These are phyloP conservation scores for Meliscaeva auricollis DNA, from an alignment of 2,888 invertebrate genomes.

Conservation along the genomic window DNA sequence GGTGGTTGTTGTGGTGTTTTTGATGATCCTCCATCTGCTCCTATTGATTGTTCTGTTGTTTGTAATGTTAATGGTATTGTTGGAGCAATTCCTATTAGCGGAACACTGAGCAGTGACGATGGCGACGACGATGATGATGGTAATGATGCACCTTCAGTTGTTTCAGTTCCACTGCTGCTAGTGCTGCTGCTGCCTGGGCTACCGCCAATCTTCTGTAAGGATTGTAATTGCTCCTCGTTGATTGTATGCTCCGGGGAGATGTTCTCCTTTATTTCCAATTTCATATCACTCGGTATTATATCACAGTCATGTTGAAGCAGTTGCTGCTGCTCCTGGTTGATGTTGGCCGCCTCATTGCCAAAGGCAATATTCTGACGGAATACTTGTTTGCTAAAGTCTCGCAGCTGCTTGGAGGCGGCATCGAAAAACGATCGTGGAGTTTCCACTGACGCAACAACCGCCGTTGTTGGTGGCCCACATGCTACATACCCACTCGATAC, in stretches of 20 bases:
- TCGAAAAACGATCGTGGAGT: conserved; percentile 81
- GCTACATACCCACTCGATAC: conserved; percentile 51
- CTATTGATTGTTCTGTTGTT: conserved; percentile 10
- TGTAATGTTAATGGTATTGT: conserved; percentile 29
- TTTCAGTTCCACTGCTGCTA: conserved; percentile 63
- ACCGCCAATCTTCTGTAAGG: conserved; percentile 79
- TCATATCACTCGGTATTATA: conserved; percentile 86
- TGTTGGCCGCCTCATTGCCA: conserved; percentile 78
- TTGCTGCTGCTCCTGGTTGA: conserved; percentile 67
- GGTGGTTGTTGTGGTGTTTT: conserved; percentile 39
- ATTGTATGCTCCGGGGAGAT: conserved; percentile 87
- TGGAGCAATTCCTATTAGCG: conserved; percentile 66
- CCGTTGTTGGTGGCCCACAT: conserved; percentile 72
- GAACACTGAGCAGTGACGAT: conserved; percentile 76
- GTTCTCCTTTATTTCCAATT: conserved; percentile 87
- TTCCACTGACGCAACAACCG: conserved; percentile 76
- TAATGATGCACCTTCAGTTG: conserved; percentile 66
- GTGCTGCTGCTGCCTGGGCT: conserved; percentile 74
- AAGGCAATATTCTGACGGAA: conserved; percentile 83
- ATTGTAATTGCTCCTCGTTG: conserved; percentile 81
- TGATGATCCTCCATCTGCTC: conserved; percentile 54
- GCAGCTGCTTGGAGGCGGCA: conserved; percentile 82
- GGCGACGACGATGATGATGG: conserved; percentile 75
- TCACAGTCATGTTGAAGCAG: conserved; percentile 80
- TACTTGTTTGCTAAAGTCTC: conserved; percentile 82